Evolutionary conservation across 2,797 vertebrate genomes (phyloP), one percentile per base, ranked within the genome.

Genomic region (Megalops cyprinoides): DNA sequence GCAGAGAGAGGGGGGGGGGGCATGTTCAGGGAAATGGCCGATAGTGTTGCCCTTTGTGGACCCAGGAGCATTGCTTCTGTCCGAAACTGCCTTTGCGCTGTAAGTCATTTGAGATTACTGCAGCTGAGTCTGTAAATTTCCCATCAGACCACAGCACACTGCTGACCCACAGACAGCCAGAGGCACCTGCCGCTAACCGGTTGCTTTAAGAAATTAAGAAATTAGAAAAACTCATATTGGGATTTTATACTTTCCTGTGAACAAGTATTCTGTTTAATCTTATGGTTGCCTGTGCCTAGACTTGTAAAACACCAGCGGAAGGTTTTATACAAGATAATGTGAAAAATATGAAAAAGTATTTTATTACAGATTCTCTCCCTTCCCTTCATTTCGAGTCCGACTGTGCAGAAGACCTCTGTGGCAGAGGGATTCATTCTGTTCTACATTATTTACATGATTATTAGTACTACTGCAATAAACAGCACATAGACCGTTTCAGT

Each of bases 321-420:
- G 12, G 88, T 58, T 39, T 92, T 91, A 81, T 88, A 92, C 92
- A 93, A 77, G 31, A 39, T 25, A 31, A 62, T 14, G 37, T 25
- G 60, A 46, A 69, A 78, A 78, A 39, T 44, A 25, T n/a, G n/a
- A n/a, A n/a, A n/a, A n/a, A n/a, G n/a, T n/a, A n/a, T n/a, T n/a
- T n/a, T n/a, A n/a, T n/a, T n/a, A 74, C 18, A 37, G 28, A 58
- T 58, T 60, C 51, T 53, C 55, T 49, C 91, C 90, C 92, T 89
- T 76, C 88, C 84, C 91, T 91, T 37, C 62, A 73, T 93, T 89
- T 89, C 93, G 91, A 79, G 60, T 94, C 91, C 91, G 92, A 84
- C 92, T 94, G 92, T 93, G 92, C 90, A 90, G 90, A 94, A 95
- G 94, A 94, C 94, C 95, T 95, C 92, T 91, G 91, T 93, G 94